Conservation (phyloP, 2,888 invertebrate genomes). For the Synanthedon tipuliformis region DNA sequence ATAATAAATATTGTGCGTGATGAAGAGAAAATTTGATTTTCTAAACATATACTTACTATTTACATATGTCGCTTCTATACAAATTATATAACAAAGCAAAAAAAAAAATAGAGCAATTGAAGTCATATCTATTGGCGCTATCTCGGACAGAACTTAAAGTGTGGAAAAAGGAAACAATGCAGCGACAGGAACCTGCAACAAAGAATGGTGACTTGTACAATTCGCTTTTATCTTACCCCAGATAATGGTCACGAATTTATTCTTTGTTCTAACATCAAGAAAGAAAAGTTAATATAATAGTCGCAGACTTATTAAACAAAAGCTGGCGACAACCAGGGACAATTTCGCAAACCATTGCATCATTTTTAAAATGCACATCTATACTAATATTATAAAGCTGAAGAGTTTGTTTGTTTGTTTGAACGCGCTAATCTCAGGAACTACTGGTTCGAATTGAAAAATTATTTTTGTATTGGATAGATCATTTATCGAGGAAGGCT, state of each 20-base stretch:
- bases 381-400: no score
- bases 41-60: not conserved
- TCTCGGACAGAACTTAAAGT: constrained; percentile 85
- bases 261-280: not conserved
- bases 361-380: no score
- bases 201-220: constrained; percentile 19
- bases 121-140: constrained; percentile 28
- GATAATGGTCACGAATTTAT: not conserved
- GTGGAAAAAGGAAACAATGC: constrained; percentile 89
- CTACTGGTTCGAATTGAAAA: no score
- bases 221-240: constrained; percentile 11
- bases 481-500: no score
- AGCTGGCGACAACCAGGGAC: no score
- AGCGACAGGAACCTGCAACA: constrained; percentile 86
- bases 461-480: no score
- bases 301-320: no score
- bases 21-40: not conserved
- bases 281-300: no score
- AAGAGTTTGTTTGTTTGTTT: no score
- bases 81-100: not conserved
- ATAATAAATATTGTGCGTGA: no score
- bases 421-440: no score
- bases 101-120: constrained; percentile 4
- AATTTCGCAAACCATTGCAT: no score
- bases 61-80: not conserved